Percentiles rank a stretch among this genome's conserved stretches.
Evolutionary conservation across 1,140 invertebrate species (phyloP).

Genomic region (Schlechtendalia chinensis): DNA sequence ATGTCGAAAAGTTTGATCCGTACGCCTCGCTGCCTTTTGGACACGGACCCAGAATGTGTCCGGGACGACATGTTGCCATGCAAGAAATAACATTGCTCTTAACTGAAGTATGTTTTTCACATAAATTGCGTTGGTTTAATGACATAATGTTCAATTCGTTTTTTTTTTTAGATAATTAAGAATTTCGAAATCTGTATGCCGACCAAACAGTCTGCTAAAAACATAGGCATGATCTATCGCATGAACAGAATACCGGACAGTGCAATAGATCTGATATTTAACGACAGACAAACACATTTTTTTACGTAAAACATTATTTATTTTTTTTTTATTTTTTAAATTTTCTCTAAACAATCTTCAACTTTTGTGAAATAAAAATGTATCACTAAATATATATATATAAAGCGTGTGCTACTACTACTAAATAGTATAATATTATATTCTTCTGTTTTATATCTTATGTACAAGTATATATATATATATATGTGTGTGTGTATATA

Average conservation of each 20-base stretch:
- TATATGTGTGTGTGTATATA: slow-evolving; percentile 6
- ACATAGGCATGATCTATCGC: slow-evolving; percentile 53
- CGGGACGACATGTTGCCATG: slow-evolving; percentile 58
- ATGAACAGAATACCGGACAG: slow-evolving; percentile 54
- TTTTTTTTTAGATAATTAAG: slow-evolving; percentile 52
- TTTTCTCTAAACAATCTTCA: slow-evolving; percentile 47
- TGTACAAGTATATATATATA: slow-evolving; percentile 43
- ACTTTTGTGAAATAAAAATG: slow-evolving; percentile 47
- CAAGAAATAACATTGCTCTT: slow-evolving; percentile 58
- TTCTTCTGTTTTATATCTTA: slow-evolving; percentile 35
- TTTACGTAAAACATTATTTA: slow-evolving; percentile 32
- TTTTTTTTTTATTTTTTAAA: slow-evolving; percentile 5
- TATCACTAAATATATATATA: slow-evolving; percentile 42
- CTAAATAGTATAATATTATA: slow-evolving; percentile 42
- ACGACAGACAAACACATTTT: slow-evolving; percentile 46
- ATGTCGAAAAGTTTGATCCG: slow-evolving; percentile 59
- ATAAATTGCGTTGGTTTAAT: not conserved
- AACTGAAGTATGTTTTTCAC: slow-evolving; percentile 62
- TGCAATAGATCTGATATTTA: slow-evolving; percentile 51
- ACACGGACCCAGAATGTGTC: slow-evolving; percentile 61
- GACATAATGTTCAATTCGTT: slow-evolving; percentile 31
- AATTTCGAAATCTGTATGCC: slow-evolving; percentile 50
- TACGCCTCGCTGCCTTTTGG: slow-evolving; percentile 68
- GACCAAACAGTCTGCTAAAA: slow-evolving; percentile 12
- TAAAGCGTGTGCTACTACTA: slow-evolving; percentile 47